Evolutionary conservation across 2,797 vertebrate genomes (phyloP), one percentile per base, ranked within the genome.

Genomic region (Eulemur albifrons): DNA sequence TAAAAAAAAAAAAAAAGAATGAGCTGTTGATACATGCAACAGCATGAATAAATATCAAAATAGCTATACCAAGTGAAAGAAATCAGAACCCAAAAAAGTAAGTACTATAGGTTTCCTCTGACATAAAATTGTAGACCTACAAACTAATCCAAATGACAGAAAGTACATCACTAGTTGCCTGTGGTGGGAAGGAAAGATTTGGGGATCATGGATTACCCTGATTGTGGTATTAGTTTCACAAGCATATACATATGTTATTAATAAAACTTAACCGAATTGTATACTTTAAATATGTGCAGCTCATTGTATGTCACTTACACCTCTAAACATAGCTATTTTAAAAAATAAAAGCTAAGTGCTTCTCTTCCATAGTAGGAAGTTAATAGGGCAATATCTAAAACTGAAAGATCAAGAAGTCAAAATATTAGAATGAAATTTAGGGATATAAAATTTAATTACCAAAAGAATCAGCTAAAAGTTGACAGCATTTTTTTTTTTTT

Each of bases 381-480:
- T 82, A 70, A 21, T 70, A 73, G 10, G 59, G 50, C 72, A 30
- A 54, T 88, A 75, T 59, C 27, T 89, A 92, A 92, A 92, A 89
- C 20, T 89, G 82, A 82, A 95, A 96, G 83, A 59, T 81, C 2
- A 52, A 70, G 27, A 75, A 59, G 59, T 75, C 50, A 43, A 93
- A 80, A 38, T 69, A 75, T 52, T 86, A 38, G 20, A 15, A 21
- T 7, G 3, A 18, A 69, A 15, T 30, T 73, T 63, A 57, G 35
- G 14, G 17, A 54, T 48, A 40, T 54, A 30, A 70, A 38, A 38
- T 87, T 84, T 93, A 97, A 73, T 80, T 89, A 48, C 23, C 12
- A 69, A 90, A 87, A 84, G 67, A 88, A 59, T 75, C 18, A n/a
- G 7, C 70, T 94, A 21, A 84, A 93, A 43, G 32, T 84, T 88